These are phyloP conservation scores for Rugalucina vietnamica DNA, from an alignment of 2,888 invertebrate genomes.

Conservation along the genomic window DNA sequence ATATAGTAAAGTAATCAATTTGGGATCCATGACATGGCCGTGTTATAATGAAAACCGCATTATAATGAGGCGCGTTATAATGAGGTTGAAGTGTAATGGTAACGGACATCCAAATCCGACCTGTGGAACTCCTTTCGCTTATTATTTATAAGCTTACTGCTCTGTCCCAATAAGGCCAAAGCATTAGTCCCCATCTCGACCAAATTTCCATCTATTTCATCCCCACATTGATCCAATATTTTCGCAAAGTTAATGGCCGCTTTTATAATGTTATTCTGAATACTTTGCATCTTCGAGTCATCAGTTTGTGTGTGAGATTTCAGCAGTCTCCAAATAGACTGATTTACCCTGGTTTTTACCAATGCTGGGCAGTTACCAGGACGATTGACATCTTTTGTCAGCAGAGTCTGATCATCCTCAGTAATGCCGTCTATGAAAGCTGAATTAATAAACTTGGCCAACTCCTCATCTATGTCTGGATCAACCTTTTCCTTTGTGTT, in stretches of 20 bases:
- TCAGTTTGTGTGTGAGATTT: conserved; percentile 15
- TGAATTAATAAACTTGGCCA: conserved; percentile 20
- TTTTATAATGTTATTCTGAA: conserved; percentile 21
- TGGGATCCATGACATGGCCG: too few species aligned
- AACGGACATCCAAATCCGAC: background rate
- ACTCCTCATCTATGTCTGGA: background rate
- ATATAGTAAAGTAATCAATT: too few species aligned
- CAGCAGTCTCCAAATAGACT: conserved; percentile 22
- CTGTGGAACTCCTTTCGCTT: background rate
- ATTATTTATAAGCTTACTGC: conserved; percentile 1
- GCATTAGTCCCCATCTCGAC: conserved; percentile 4
- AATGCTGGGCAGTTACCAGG: conserved; percentile 19
- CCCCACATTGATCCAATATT: conserved; percentile 12
- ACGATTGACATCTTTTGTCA: conserved; percentile 6
- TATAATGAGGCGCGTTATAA: too few species aligned
- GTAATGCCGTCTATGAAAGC: conserved; percentile 22
- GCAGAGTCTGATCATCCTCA: conserved; percentile 13
- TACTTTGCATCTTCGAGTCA: background rate
- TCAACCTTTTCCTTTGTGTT: conserved; percentile 7
- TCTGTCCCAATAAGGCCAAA: conserved; percentile 23
- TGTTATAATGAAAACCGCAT: too few species aligned
- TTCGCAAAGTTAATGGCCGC: conserved; percentile 15
- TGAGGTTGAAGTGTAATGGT: too few species aligned
- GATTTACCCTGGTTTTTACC: conserved; percentile 9
- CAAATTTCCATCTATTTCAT: background rate